Conservation (phyloP, 2,113 vertebrate genomes). For the Phalacrocorax brasilianus region DNA sequence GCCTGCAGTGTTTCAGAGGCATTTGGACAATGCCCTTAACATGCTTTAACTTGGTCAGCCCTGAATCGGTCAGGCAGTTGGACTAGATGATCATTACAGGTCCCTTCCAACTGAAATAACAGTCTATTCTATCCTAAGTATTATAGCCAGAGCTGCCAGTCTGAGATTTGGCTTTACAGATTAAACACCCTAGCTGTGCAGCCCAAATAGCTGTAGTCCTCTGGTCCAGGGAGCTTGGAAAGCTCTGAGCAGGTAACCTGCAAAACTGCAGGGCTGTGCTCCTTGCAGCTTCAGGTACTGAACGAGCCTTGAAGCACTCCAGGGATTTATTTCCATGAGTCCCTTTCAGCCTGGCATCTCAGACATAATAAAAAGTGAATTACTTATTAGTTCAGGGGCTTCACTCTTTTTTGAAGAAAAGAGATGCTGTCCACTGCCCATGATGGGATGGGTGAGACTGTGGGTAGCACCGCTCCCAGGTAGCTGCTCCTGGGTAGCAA, state of each 20-base stretch:
- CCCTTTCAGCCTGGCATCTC: background rate
- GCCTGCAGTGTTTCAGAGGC: background rate
- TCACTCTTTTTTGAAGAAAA: background rate
- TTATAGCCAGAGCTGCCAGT: background rate
- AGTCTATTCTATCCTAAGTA: background rate
- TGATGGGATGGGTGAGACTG: fast-evolving
- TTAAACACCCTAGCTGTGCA: background rate
- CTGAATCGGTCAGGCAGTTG: background rate
- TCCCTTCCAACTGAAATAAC: background rate
- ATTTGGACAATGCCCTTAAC: background rate
- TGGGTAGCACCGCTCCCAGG: fast-evolving
- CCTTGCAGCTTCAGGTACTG: background rate
- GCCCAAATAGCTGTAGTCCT: background rate
- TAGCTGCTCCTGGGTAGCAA: background rate
- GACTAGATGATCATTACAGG: background rate
- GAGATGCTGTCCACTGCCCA: background rate
- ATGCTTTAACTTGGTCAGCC: background rate
- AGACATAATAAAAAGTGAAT: background rate
- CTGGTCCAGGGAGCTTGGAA: background rate
- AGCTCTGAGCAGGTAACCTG: background rate
- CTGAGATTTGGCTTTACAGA: background rate
- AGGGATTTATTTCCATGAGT: background rate
- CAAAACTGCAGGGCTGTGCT: background rate
- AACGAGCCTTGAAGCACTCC: background rate
- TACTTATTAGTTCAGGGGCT: background rate